Percentiles rank a stretch among this genome's conserved stretches.
Evolutionary conservation across 2,888 invertebrate genomes (phyloP).

Genomic region (Ochropacha duplaris): DNA sequence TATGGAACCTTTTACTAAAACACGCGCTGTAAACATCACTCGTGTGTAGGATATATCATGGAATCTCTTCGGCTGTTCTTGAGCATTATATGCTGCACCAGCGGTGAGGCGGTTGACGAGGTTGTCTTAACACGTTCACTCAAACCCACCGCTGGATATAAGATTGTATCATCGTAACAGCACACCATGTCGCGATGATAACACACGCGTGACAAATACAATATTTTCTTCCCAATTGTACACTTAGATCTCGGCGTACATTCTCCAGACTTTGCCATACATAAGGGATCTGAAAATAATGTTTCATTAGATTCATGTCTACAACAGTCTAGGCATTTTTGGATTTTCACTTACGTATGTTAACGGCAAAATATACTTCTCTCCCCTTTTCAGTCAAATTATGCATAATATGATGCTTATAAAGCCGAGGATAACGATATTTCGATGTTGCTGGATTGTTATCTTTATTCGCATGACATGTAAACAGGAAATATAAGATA

Average conservation of each 20-base stretch:
- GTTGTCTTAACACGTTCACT: not conserved
- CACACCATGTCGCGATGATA: constrained; percentile 56
- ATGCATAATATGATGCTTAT: constrained; percentile 39
- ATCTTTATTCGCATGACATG: constrained; percentile 3
- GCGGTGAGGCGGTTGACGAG: not conserved
- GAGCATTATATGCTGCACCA: not conserved
- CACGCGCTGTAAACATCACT: not conserved
- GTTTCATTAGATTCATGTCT: not conserved
- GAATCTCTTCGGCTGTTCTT: not conserved
- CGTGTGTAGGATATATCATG: not conserved
- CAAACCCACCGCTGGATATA: not conserved
- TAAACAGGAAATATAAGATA: constrained; percentile 6
- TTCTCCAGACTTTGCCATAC: constrained; percentile 43
- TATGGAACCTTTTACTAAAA: too few relatives aligned
- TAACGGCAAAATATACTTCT: constrained; percentile 43
- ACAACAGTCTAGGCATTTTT: too few relatives aligned
- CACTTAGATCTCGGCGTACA: constrained; percentile 52
- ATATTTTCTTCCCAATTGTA: constrained; percentile 36
- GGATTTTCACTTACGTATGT: constrained; percentile 49
- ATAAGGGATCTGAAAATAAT: constrained; percentile 50
- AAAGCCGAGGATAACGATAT: constrained; percentile 37
- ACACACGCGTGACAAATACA: constrained; percentile 55
- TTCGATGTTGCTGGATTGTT: constrained; percentile 6
- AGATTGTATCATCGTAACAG: constrained; percentile 50
- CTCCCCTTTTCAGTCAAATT: constrained; percentile 42